Conservation (phyloP, 2,113 vertebrate genomes). For the Archilochus colubris region DNA sequence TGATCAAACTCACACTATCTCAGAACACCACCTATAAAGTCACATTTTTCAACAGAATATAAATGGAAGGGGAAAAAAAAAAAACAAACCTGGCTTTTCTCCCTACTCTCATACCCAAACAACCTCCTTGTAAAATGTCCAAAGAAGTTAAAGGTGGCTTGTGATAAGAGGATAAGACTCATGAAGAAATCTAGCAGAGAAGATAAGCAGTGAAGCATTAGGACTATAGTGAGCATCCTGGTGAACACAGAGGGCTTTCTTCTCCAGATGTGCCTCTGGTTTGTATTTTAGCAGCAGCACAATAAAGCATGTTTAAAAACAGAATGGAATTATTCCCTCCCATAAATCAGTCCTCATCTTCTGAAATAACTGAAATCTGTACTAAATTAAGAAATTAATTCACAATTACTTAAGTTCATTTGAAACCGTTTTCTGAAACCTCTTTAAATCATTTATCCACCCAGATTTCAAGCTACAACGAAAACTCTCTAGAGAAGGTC, state of each 20-base stretch:
- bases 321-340: neutral
- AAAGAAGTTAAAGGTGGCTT: neutral
- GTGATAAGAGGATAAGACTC: neutral
- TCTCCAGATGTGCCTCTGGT: neutral
- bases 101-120: neutral
- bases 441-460: neutral
- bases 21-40: fast-evolving
- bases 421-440: neutral
- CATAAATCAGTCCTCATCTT: neutral
- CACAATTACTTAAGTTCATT: neutral
- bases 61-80: neutral
- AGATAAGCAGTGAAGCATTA: neutral
- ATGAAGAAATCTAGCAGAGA: neutral
- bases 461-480: neutral
- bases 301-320: neutral
- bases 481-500: neutral
- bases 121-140: neutral
- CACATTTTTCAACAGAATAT: neutral
- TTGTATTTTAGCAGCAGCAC: neutral
- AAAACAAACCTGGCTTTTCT: fast-evolving
- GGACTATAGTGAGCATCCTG: neutral
- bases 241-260: neutral
- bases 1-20: neutral
- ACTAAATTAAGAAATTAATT: neutral
- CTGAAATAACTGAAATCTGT: conserved; percentile 20